Evolutionary conservation across 2,113 vertebrate genomes (phyloP), one percentile per base, ranked within the genome.

Genomic region (Hucho hucho): DNA sequence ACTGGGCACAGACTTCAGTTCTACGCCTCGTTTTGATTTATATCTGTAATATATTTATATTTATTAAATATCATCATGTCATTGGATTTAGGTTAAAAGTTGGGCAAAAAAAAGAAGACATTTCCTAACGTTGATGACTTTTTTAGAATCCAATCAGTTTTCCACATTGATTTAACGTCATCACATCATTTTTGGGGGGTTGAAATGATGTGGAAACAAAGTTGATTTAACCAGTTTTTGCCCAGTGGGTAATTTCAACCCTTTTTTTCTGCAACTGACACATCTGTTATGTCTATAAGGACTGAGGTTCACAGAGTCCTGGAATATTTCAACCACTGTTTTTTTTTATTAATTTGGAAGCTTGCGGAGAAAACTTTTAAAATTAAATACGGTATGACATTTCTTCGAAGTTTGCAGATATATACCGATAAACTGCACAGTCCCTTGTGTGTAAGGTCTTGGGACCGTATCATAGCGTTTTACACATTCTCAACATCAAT

Each of bases 231-330:
- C 37, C 37, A 2, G 9, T 43, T 43, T 12, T 43, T 43, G 37
- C 37, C 37, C 37, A 43, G 37, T 43, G 37, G 37, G 9, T 89
- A 91, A 92, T 89, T 91, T 90, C 79, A 26, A 80, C 78, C 78
- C 79, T 83, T 84, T 87, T 87, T 86, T 73, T 84, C 87, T 84
- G 85, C 2, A 84, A n/a, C 83, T 87, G 85, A 86, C 83, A 83
- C 91, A 91, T 92, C 89, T 92, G 90, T 89, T 93, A 91, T 92
- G 92, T 91, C 87, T 78, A 90, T 91, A 84, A 89, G 79, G 86
- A 79, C 77, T 56, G 69, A 79, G 71, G 64, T 84, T 81, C 76
- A 76, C 69, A 78, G 71, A 83, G 75, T 78, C 85, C 81, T 90
- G 86, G 80, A 87, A 86, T 88, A 86, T 88, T 88, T 91, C 85